Base-by-base conservation (phyloP, 2,888 invertebrate species). In the Venusia cambrica region DNA sequence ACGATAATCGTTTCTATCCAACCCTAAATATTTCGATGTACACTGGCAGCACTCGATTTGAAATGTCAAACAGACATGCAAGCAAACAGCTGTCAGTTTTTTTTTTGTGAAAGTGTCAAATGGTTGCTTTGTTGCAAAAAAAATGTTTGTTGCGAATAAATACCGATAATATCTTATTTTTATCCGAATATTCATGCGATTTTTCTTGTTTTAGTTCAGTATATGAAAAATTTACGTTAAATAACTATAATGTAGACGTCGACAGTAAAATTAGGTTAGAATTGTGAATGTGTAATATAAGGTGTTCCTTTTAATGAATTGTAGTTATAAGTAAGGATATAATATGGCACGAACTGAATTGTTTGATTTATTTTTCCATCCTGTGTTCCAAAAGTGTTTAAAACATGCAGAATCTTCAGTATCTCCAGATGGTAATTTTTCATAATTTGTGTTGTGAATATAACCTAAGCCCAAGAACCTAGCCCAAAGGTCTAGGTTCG, bases 341-440 rank as follows among this genome's bases (percentile, higher is more conserved):
- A 55, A 48, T 57, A 88, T 88, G 88, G 85, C 87, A 63, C 76
- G 80, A 61, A 85, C 81, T 57, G 88, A 88, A 59, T 67, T 88
- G 50, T 88, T 88, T 55, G 88, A 87, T 73, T 69, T 88, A 46
- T 88, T 88, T 69, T 88, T 88, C 43, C 87, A 88, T 64, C 88
- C 88, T 38, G 77, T 88, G 42, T 88, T 88, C 54, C 88, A 87
- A 79, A 88, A 88, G 71, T 88, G 88, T 59, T 70, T 88, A 52
- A 79, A 74, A 63, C 87, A 88, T 63, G 88, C 83, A 6, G 87
- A 88, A 61, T 69, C 78, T 38, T 62, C 72, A 28, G 54, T 73
- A 38, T 52, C 65, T 26, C 52, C 65, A 15, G 88, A 88, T 67
- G 88, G 88, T 87, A 79, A 43, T 17, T 20, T n/a, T 18, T 14